Percentiles rank a stretch among this genome's conserved stretches.
Evolutionary conservation across 2,113 vertebrate species (phyloP).

Genomic region (Epinephelus moara): DNA sequence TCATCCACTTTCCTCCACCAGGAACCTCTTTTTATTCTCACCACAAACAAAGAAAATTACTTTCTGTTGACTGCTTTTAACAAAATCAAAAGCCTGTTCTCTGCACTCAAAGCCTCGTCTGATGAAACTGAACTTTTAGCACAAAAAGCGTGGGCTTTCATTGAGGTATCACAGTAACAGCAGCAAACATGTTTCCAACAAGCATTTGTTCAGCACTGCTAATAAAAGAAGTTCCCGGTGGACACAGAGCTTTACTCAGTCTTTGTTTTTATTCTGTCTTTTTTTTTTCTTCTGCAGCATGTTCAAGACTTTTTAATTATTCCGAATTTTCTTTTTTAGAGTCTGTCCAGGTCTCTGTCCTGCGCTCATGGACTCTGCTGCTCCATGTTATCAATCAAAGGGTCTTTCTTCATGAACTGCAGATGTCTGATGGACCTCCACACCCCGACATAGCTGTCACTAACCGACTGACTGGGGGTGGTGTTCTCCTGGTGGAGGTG

Average conservation of each 20-base stretch:
- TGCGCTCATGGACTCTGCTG: slow-evolving; percentile 90
- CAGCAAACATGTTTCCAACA: not conserved
- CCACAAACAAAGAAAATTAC: not conserved
- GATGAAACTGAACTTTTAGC: slow-evolving; percentile 29
- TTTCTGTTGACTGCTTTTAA: not conserved
- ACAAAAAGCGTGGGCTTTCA: not conserved
- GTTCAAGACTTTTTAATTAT: not conserved
- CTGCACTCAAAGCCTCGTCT: not conserved
- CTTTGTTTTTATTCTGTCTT: not conserved
- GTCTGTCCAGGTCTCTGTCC: not conserved
- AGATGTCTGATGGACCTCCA: slow-evolving; percentile 92
- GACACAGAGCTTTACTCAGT: not conserved
- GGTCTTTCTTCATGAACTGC: slow-evolving; percentile 92
- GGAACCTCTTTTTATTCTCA: slow-evolving; percentile 34
- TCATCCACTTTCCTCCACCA: slow-evolving; percentile 34
- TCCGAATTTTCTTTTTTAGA: not conserved
- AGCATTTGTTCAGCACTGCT: slow-evolving; percentile 25
- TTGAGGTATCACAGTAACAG: slow-evolving; percentile 11
- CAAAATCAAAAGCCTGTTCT: not conserved
- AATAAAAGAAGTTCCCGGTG: slow-evolving; percentile 29
- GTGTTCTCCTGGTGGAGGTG: slow-evolving; percentile 65
- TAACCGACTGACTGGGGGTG: slow-evolving; percentile 72
- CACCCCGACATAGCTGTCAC: slow-evolving; percentile 90
- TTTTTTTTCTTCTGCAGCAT: not conserved
- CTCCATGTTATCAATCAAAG: slow-evolving; percentile 93